phyloP scores from a whole-genome alignment of 1,140 invertebrate genomes.

The Scaptomyza hsui region DNA sequence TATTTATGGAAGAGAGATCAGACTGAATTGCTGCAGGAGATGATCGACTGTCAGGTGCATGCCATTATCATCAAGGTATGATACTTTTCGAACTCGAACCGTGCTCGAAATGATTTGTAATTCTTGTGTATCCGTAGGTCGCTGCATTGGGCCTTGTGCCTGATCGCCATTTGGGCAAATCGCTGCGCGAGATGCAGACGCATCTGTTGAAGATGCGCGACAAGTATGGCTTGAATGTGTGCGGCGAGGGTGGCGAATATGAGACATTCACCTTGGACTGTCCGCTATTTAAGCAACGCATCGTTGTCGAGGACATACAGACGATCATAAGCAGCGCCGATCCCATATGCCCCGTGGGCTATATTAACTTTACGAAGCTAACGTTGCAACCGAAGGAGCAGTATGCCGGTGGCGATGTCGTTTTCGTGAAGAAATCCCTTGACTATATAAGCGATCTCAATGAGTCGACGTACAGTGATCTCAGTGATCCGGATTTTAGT shows the following conservation, averaged over 20 bases:
- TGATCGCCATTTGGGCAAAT: slow-evolving; percentile 93
- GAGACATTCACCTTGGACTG: slow-evolving; percentile 99
- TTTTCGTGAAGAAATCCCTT: slow-evolving; percentile 85
- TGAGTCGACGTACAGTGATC: slow-evolving; percentile 87
- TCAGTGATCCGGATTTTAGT: slow-evolving; percentile 86
- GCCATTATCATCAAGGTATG: slow-evolving; percentile 96
- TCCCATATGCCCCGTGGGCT: slow-evolving; percentile 96
- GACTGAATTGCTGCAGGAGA: slow-evolving; percentile 96
- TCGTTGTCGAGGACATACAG: slow-evolving; percentile 95
- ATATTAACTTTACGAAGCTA: slow-evolving; percentile 93
- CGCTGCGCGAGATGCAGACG: slow-evolving; percentile 92
- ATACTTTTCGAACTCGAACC: too few species aligned
- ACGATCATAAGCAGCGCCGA: slow-evolving; percentile 94
- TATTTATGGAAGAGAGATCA: slow-evolving; percentile 98
- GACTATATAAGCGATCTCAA: slow-evolving; percentile 87
- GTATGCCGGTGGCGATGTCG: slow-evolving; percentile 55
- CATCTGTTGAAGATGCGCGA: slow-evolving; percentile 94
- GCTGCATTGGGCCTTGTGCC: slow-evolving; percentile 95
- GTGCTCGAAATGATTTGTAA: too few species aligned
- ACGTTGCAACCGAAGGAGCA: slow-evolving; percentile 88
- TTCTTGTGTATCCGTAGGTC: slow-evolving; percentile 84
- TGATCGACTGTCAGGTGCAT: slow-evolving; percentile 96
- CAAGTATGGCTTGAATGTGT: slow-evolving; percentile 98
- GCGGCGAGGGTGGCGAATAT: slow-evolving; percentile 99
- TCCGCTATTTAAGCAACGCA: slow-evolving; percentile 95